A percentile compares a stretch with the other conserved stretches of the same genome.
phyloP scores from a whole-genome alignment of 1,140 invertebrate species.

The Drosophila chauvacae region DNA sequence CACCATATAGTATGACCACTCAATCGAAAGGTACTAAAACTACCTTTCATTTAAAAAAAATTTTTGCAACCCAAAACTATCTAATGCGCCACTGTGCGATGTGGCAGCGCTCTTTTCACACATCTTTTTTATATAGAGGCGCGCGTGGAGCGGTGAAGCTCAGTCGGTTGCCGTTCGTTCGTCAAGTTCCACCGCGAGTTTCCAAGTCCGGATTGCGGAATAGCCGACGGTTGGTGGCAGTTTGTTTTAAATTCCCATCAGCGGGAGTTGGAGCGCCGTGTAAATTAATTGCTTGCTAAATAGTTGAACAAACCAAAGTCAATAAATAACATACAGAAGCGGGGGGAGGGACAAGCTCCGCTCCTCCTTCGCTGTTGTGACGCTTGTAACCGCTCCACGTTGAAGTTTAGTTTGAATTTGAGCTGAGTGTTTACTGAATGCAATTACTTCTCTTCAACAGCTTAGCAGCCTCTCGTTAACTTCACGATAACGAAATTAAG shows the following conservation, averaged over 20 bases:
- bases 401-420: conserved; percentile 26
- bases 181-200: conserved; percentile 37
- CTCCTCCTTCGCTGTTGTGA: conserved; percentile 12
- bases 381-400: conserved; percentile 8
- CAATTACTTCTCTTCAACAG: conserved; percentile 68
- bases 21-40: too few relatives aligned
- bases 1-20: too few relatives aligned
- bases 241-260: conserved; percentile 45
- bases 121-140: conserved; percentile 50
- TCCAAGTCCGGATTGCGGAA: conserved; percentile 16
- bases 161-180: conserved; percentile 55
- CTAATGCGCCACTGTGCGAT: too few relatives aligned
- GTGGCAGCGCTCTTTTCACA: conserved; percentile 6
- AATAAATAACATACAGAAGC: conserved; percentile 13
- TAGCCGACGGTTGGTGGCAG: conserved; percentile 32
- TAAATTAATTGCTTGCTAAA: conserved; percentile 44
- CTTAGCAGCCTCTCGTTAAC: conserved; percentile 51
- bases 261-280: conserved; percentile 45
- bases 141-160: conserved; percentile 15
- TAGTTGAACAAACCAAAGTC: conserved; percentile 36
- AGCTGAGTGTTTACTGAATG: conserved; percentile 53
- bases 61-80: too few relatives aligned
- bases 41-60: too few relatives aligned
- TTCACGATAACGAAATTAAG: conserved; percentile 35
- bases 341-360: neutral